Base-by-base conservation (phyloP, 2,113 vertebrate genomes). In the Ailurus styani region DNA sequence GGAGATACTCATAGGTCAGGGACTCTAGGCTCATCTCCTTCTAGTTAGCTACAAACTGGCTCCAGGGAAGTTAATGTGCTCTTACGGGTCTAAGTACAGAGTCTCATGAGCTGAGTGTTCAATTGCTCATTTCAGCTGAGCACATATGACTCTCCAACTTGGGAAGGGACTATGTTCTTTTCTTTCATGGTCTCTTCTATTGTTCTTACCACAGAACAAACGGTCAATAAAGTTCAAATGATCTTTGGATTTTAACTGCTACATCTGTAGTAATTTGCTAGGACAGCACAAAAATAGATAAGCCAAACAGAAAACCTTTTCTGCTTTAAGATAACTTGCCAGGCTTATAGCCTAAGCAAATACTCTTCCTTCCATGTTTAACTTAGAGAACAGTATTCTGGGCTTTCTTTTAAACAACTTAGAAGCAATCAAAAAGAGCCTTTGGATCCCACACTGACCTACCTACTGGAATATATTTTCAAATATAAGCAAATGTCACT, bases 201-300 rank as follows among this genome's bases (percentile, higher is more conserved):
- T 84, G 47, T 84, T 93, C 29, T 83, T 77, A 81, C 29, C 29
- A 90, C 0, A 0, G 31, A 73, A 73, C 42, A 91, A 79, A 66
- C 14, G 11, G 54, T 68, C 66, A 84, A 34, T 75, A 66, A 93
- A 93, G 66, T 68, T 34, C 15, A 78, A 21, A 45, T 72, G 29
- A 91, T 68, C 42, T 81, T 68, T 77, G 21, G 18, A 89, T 95
- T 97, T 85, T 88, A 93, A 95, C 3, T 57, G 66, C 54, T 94
- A 75, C 6, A 47, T 60, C 8, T 91, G 83, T n/a, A 87, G 34
- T 42, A 73, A 29, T 57, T 86, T 97, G 73, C n/a, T 95, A 79
- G 29, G 60, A 68, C 0, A 89, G 17, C 27, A 96, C 55, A 81
- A 79, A 97, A 78, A 94, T 72, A 95, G 25, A 8, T 7, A 93